Conservation (phyloP, 2,113 vertebrate species). For the Bolborhynchus lineola region DNA sequence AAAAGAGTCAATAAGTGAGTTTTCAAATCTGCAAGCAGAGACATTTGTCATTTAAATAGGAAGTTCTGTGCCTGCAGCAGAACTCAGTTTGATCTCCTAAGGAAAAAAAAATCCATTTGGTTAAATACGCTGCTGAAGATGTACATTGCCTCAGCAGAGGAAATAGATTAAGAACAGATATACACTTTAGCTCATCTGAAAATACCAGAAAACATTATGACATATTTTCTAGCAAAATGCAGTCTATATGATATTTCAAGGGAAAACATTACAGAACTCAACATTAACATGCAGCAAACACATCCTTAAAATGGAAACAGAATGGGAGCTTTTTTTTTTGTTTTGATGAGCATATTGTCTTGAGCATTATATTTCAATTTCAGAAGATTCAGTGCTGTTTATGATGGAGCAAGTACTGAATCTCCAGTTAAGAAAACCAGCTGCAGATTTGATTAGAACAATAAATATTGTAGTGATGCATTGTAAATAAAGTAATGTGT, state of each 20-base stretch:
- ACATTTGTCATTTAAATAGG: constrained; percentile 77
- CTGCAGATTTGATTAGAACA: constrained; percentile 25
- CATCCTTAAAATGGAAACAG: not conserved
- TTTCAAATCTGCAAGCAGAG: constrained; percentile 54
- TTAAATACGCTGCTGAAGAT: constrained; percentile 74
- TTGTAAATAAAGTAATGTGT: constrained; percentile 33
- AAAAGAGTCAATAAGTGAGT: constrained; percentile 66
- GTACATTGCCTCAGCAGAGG: constrained; percentile 58
- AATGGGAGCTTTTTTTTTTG: not conserved
- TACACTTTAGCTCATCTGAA: constrained; percentile 53
- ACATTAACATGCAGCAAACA: not conserved
- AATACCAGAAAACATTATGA: constrained; percentile 63
- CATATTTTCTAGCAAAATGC: constrained; percentile 28
- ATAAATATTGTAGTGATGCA: constrained; percentile 42
- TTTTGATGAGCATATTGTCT: constrained; percentile 43
- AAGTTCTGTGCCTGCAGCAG: constrained; percentile 70
- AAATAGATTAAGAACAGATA: constrained; percentile 70
- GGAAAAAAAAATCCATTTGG: constrained; percentile 71
- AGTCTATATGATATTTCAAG: not conserved
- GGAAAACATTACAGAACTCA: not conserved
- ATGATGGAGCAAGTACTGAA: not conserved
- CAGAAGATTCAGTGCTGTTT: not conserved
- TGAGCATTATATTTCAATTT: constrained; percentile 32
- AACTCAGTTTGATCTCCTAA: constrained; percentile 66
- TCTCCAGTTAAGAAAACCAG: constrained; percentile 13